phyloP scores from a whole-genome alignment of 2,888 invertebrate species.

The Mythimna impura region DNA sequence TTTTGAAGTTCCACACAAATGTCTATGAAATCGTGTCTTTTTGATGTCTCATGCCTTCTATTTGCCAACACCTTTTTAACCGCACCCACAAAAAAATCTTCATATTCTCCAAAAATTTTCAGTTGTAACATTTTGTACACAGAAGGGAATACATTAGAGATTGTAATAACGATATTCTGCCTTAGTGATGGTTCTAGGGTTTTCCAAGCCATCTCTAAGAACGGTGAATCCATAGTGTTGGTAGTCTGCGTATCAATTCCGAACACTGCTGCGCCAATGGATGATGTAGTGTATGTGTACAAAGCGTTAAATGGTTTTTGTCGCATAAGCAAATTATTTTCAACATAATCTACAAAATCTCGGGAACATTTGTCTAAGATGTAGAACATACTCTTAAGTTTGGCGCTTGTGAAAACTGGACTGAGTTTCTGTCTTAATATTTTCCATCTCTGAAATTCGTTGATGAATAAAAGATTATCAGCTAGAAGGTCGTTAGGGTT shows the following conservation, averaged over 20 bases:
- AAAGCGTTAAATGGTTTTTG: slow-evolving; percentile 73
- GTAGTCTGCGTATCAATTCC: slow-evolving; percentile 80
- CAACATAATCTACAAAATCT: slow-evolving; percentile 75
- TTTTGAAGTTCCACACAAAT: slow-evolving; percentile 78
- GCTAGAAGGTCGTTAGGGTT: slow-evolving; percentile 76
- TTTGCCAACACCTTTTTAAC: slow-evolving; percentile 74
- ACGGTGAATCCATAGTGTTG: slow-evolving; percentile 80
- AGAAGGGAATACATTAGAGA: slow-evolving; percentile 68
- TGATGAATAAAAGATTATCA: slow-evolving; percentile 78
- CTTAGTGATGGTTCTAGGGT: slow-evolving; percentile 65
- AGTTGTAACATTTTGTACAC: slow-evolving; percentile 71
- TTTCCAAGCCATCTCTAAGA: slow-evolving; percentile 76
- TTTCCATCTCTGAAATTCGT: slow-evolving; percentile 80
- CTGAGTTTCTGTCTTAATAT: slow-evolving; percentile 80
- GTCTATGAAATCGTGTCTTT: slow-evolving; percentile 79
- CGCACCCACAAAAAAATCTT: slow-evolving; percentile 77
- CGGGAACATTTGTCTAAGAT: slow-evolving; percentile 77
- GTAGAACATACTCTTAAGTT: slow-evolving; percentile 83
- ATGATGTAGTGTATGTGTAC: slow-evolving; percentile 77
- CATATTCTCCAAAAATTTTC: slow-evolving; percentile 74
- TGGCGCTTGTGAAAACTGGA: slow-evolving; percentile 80
- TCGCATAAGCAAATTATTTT: slow-evolving; percentile 64
- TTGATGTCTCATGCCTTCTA: slow-evolving; percentile 65
- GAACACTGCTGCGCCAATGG: slow-evolving; percentile 82
- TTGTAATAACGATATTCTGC: slow-evolving; percentile 63